A percentile compares a stretch with the other conserved stretches of the same genome.
These are phyloP conservation scores for Achlya flavicornis DNA, from an alignment of 2,888 invertebrate genomes.

Conservation along the genomic window DNA sequence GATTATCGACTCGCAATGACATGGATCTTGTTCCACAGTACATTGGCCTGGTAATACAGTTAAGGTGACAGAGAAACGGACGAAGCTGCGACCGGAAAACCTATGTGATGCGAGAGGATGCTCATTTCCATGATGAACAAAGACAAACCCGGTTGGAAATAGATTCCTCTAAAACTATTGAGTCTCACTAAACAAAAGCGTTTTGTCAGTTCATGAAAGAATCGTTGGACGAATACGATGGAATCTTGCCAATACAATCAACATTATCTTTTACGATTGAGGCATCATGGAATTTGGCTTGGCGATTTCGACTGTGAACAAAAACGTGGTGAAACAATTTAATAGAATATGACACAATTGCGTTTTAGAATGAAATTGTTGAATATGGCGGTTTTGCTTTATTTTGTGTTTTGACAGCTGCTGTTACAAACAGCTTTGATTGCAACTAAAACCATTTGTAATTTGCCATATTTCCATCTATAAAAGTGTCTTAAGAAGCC, in stretches of 20 bases:
- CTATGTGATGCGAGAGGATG: not conserved
- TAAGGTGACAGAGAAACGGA: conserved; percentile 1
- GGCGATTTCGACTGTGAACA: not conserved
- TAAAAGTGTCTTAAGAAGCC: no score
- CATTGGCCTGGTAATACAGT: not conserved
- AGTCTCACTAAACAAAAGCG: not conserved
- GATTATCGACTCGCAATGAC: not conserved
- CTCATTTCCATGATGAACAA: conserved; percentile 6
- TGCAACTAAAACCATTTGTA: no score
- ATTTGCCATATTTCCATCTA: no score
- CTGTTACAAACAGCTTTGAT: no score
- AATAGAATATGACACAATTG: no score
- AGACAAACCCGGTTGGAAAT: not conserved
- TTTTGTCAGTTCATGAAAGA: not conserved
- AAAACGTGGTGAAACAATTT: not conserved
- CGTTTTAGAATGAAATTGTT: no score
- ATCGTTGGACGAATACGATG: not conserved
- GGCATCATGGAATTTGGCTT: not conserved
- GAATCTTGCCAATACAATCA: not conserved
- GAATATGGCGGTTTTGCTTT: no score
- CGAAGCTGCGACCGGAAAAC: conserved; percentile 4
- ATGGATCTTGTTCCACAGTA: not conserved
- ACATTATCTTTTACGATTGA: conserved; percentile 1
- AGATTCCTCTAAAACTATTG: not conserved
- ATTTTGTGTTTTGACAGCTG: no score